phyloP scores from a whole-genome alignment of 2,888 invertebrate species.

The Silvanus unidentatus region DNA sequence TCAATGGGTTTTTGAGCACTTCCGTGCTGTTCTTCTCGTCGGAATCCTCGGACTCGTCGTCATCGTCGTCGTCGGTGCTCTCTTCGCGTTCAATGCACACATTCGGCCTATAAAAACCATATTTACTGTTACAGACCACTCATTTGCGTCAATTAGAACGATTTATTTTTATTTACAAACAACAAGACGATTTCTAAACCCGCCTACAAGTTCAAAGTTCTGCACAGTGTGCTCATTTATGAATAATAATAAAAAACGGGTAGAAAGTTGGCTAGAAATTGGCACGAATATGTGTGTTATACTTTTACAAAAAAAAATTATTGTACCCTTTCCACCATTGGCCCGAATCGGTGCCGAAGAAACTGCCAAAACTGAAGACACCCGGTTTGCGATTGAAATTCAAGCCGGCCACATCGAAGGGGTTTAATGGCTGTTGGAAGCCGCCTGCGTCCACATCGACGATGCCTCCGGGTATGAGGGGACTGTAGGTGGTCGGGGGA shows the following conservation, averaged over 20 bases:
- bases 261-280: too few species aligned
- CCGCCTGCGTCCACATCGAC: constrained; percentile 33
- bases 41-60: constrained; percentile 24
- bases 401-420: constrained; percentile 26
- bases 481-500: constrained; percentile 13
- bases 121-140: not conserved
- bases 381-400: constrained; percentile 12
- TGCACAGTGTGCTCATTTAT: not conserved
- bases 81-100: constrained; percentile 59
- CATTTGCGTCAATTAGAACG: not conserved
- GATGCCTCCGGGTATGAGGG: constrained; percentile 31
- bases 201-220: too few species aligned
- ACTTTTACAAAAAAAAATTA: too few species aligned
- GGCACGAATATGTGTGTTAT: too few species aligned
- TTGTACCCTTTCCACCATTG: constrained; percentile 49
- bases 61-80: constrained; percentile 45
- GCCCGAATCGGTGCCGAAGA: constrained; percentile 30
- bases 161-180: too few species aligned
- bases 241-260: not conserved
- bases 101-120: constrained; percentile 36
- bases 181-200: too few species aligned
- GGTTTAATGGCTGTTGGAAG: constrained; percentile 15
- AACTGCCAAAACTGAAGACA: constrained; percentile 33
- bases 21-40: constrained; percentile 33
- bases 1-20: constrained; percentile 30